Percentiles rank a stretch among this genome's conserved stretches.
Evolutionary conservation across 2,113 vertebrate species (phyloP).

Genomic region (Crotalus viridis): DNA sequence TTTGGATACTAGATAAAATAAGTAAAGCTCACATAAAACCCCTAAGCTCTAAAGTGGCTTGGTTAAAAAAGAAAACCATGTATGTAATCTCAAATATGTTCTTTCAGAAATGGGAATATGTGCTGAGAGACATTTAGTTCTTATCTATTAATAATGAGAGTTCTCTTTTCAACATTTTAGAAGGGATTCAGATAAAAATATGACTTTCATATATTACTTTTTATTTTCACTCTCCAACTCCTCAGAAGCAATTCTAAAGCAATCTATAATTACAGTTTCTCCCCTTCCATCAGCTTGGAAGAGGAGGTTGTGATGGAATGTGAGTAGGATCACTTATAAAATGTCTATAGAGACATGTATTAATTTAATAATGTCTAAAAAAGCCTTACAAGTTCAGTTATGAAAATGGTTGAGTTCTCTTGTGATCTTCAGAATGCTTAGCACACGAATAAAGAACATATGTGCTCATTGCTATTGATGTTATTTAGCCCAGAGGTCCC

Average conservation of each 20-base stretch:
- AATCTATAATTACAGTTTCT: neutral
- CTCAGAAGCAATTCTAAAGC: neutral
- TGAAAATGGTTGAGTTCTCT: neutral
- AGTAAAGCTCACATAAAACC: neutral
- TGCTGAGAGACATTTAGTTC: neutral
- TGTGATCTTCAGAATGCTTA: neutral
- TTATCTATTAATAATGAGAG: neutral
- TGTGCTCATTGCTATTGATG: neutral
- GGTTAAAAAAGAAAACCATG: neutral
- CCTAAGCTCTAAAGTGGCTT: rapidly evolving
- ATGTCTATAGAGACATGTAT: neutral
- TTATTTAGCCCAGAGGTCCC: neutral
- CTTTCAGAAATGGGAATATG: neutral
- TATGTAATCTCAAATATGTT: neutral
- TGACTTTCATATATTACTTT: neutral
- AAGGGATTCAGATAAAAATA: neutral
- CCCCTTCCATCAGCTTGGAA: neutral
- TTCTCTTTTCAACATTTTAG: neutral
- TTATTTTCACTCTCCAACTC: neutral
- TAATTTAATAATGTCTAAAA: neutral
- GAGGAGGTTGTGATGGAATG: neutral
- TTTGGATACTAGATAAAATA: slow-evolving; percentile 11
- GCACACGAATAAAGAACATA: neutral
- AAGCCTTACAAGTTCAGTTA: neutral
- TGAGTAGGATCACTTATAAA: neutral